Conservation (phyloP, 2,797 vertebrate genomes). For the Enoplosus armatus region DNA sequence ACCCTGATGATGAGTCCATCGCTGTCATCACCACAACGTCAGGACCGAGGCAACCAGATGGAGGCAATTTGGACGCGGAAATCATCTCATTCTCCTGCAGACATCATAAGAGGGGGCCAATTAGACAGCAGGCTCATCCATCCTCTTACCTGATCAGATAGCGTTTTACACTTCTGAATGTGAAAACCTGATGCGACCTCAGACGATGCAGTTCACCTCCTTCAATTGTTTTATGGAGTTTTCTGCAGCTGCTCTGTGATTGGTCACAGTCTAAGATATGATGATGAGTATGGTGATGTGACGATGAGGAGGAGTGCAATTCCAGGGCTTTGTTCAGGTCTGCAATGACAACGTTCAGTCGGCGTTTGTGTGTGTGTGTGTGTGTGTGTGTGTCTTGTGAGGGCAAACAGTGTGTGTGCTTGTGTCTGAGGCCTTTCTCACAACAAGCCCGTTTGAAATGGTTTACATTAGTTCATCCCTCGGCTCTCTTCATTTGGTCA, state of each 20-base stretch:
- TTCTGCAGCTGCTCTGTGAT: slow-evolving; percentile 27
- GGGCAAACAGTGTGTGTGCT: not conserved
- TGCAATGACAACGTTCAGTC: slow-evolving; percentile 27
- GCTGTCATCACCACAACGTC: slow-evolving; percentile 63
- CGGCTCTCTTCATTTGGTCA: slow-evolving; percentile 32
- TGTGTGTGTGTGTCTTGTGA: not conserved
- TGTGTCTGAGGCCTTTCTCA: slow-evolving; percentile 18
- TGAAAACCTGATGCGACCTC: slow-evolving; percentile 7
- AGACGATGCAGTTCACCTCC: slow-evolving; percentile 35
- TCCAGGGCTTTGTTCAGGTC: slow-evolving; percentile 25
- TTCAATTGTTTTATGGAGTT: slow-evolving; percentile 17
- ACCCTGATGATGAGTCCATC: slow-evolving; percentile 48
- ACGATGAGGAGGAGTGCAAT: slow-evolving; percentile 17
- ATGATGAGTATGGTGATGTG: slow-evolving; percentile 32
- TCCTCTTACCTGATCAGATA: slow-evolving; percentile 41
- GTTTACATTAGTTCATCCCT: slow-evolving; percentile 35
- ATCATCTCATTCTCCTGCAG: slow-evolving; percentile 61
- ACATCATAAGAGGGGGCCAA: slow-evolving; percentile 58
- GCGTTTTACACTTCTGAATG: slow-evolving; percentile 31
- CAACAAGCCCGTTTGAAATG: slow-evolving; percentile 28
- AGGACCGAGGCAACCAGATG: slow-evolving; percentile 56
- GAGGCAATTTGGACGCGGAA: slow-evolving; percentile 64
- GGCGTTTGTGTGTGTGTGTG: not conserved
- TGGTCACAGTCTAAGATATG: slow-evolving; percentile 28
- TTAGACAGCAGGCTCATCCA: slow-evolving; percentile 53